Conservation (phyloP, 2,797 vertebrate genomes). For the Ceyx erithaca region DNA sequence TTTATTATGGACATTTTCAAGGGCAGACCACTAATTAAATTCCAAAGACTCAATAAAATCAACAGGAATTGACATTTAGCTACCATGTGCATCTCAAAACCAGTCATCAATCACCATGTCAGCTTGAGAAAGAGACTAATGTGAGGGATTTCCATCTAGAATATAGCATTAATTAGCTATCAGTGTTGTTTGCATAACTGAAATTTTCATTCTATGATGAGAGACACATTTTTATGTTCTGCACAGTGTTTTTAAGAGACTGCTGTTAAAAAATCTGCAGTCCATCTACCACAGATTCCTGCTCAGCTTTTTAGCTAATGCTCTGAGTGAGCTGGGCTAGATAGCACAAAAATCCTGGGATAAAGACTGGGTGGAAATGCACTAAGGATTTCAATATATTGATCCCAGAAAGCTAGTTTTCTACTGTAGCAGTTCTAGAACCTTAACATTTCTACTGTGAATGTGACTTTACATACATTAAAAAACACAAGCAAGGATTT, state of each 20-base stretch:
- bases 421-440: neutral
- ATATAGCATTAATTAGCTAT: neutral
- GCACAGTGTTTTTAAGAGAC: neutral
- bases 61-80: neutral
- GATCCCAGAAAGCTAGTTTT: neutral
- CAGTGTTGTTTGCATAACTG: neutral
- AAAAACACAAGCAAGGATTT: neutral
- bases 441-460: neutral
- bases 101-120: neutral
- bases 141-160: neutral
- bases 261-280: neutral
- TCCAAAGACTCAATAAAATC: neutral
- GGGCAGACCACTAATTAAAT: neutral
- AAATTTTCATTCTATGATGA: neutral
- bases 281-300: neutral
- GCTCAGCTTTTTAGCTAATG: neutral
- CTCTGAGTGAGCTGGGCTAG: neutral
- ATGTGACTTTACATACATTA: neutral
- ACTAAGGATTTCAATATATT: neutral
- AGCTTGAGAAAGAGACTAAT: neutral
- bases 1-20: conserved; percentile 16
- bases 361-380: neutral
- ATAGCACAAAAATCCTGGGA: neutral
- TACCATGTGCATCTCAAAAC: neutral
- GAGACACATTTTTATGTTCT: neutral